Evolutionary conservation across 2,888 invertebrate species (phyloP), one percentile per base, ranked within the genome.

Genomic region (Argyresthia goedartella): DNA sequence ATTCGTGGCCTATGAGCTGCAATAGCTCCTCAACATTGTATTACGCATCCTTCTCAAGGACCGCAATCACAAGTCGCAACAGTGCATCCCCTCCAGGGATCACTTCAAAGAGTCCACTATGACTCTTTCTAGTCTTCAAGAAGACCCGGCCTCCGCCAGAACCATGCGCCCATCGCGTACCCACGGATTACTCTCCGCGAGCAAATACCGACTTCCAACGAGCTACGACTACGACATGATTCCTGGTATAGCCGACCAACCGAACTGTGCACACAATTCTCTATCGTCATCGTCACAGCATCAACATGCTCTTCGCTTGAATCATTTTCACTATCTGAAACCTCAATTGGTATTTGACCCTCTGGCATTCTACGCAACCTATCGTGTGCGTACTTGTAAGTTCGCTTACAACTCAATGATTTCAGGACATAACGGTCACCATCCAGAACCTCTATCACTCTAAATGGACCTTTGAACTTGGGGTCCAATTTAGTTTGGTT

Each of bases 401-500:
- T 50, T n/a, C 50, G 25, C 33, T 50, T 25, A 25, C 49, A 54
- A 36, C 54, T 55, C 9, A 60, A 16, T 0, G 56, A 41, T 15
- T 53, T 54, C 11, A 62, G 33, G 0, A 10, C 13, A 47, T 62
- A 59, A 4, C 59, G 15, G 42, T 62, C 60, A 13, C 55, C 56
- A 6, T 56, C 56, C 10, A 59, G 34, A 0, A 62, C 11, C 10
- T 60, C 57, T 8, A 55, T 44, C 0, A 61, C 45, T 49, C 55
- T 42, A 49, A 57, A 60, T 0, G 61, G 58, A 0, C 60, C 63
- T 43, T 53, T 59, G 47, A 42, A 61, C 42, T 60, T 63, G 0
- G 60, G 54, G 16, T 60, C 60, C 3, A 63, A 48, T 35, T 62
- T 62, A 0, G 56, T 55, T 50, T 59, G 56, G 43, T 62, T 59